phyloP scores from a whole-genome alignment of 1,140 invertebrate genomes.

The Drosophila prosaltans region DNA sequence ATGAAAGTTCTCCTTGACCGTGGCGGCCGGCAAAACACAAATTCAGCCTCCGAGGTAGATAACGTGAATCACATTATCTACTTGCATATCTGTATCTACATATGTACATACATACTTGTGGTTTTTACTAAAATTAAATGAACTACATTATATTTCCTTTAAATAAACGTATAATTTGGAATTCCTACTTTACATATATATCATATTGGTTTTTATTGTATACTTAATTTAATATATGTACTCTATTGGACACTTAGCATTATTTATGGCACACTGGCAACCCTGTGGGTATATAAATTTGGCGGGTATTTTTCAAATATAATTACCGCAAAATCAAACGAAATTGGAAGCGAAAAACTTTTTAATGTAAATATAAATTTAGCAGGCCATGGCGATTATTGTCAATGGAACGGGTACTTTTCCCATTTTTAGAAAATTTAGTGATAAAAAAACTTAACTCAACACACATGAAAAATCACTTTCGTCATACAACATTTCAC shows the following conservation, averaged over 20 bases:
- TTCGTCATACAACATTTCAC: slow-evolving; percentile 13
- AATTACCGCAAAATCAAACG: background rate
- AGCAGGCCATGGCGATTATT: background rate
- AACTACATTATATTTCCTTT: too few species aligned
- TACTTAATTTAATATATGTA: too few species aligned
- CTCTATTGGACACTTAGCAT: too few species aligned
- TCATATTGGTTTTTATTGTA: too few species aligned
- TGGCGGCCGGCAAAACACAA: slow-evolving; percentile 1
- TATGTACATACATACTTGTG: too few species aligned
- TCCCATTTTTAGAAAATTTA: background rate
- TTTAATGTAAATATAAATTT: background rate
- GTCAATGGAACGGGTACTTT: background rate
- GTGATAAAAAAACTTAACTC: slow-evolving; percentile 24
- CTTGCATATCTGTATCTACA: background rate
- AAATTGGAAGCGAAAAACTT: background rate
- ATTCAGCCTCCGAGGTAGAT: background rate
- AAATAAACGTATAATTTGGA: too few species aligned
- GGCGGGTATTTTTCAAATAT: background rate
- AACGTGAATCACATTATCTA: background rate
- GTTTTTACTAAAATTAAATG: too few species aligned
- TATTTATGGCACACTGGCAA: background rate
- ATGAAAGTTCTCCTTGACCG: slow-evolving; percentile 1
- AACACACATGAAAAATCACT: slow-evolving; percentile 31
- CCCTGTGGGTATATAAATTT: background rate
- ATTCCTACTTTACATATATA: too few species aligned